Evolutionary conservation across 2,113 vertebrate species (phyloP).

Genomic region (Albula glossodonta): DNA sequence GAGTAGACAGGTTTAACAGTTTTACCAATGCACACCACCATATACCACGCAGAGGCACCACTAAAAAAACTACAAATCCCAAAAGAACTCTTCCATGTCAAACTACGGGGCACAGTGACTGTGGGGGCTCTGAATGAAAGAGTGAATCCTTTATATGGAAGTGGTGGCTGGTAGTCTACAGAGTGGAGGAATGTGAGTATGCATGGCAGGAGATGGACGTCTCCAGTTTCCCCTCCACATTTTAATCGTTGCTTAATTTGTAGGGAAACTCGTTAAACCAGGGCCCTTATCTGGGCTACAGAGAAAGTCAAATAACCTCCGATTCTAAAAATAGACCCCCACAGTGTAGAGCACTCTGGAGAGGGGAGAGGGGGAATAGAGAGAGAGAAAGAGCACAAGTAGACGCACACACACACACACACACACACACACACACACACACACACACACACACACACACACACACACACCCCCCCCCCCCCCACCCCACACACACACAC

Average conservation of each 20-base stretch:
- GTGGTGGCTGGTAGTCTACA: not conserved
- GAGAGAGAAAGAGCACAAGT: not conserved
- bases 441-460: not conserved
- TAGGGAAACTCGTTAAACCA: not conserved
- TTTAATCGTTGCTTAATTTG: not conserved
- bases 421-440: not conserved
- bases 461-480: not conserved
- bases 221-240: not conserved
- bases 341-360: not conserved
- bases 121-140: not conserved
- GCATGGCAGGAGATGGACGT: not conserved
- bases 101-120: not conserved
- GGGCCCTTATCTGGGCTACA: not conserved
- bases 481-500: not conserved
- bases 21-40: not conserved
- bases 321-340: conserved; percentile 17
- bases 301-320: not conserved
- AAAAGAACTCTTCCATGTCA: not conserved
- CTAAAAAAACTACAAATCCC: not conserved
- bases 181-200: not conserved
- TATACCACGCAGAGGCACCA: not conserved
- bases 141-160: not conserved
- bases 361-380: not conserved
- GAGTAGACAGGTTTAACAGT: no score
- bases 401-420: not conserved